Percentiles rank a stretch among this genome's conserved stretches.
These are phyloP conservation scores for Sphaerophoria rueppellii DNA, from an alignment of 2,888 invertebrate genomes.

Conservation along the genomic window DNA sequence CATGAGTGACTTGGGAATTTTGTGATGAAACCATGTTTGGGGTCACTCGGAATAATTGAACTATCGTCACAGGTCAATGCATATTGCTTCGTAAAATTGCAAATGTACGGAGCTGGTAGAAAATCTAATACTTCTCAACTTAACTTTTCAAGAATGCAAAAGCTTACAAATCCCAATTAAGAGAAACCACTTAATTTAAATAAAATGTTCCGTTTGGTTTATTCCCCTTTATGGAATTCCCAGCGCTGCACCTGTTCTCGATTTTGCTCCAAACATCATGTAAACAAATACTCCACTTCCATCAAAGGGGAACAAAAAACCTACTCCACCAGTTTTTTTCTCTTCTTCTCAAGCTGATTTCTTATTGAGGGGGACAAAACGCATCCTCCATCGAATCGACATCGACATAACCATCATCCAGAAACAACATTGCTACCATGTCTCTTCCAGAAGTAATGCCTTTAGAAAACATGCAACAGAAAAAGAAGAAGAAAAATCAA, in stretches of 20 bases:
- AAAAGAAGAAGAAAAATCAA: conserved; percentile 18
- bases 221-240: background rate
- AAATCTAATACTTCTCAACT: too few relatives aligned
- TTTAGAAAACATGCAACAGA: conserved; percentile 13
- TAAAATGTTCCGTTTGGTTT: background rate
- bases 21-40: too few relatives aligned
- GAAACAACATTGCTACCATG: conserved; percentile 43
- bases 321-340: conserved; percentile 52
- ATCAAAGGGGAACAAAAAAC: conserved; percentile 16
- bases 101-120: too few relatives aligned
- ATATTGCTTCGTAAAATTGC: too few relatives aligned
- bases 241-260: conserved; percentile 42
- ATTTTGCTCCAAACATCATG: conserved; percentile 51
- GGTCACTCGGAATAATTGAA: too few relatives aligned
- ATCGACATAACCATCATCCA: conserved; percentile 42
- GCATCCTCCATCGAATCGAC: conserved; percentile 54
- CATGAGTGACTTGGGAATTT: too few relatives aligned
- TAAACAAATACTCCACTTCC: conserved; percentile 49
- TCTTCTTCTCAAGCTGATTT: conserved; percentile 14
- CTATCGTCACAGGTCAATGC: too few relatives aligned
- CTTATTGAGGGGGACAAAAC: conserved; percentile 39
- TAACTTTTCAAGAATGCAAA: too few relatives aligned
- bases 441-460: background rate
- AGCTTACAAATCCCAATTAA: too few relatives aligned
- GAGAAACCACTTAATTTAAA: too few relatives aligned